Evolutionary conservation across 1,140 invertebrate genomes (phyloP), one percentile per base, ranked within the genome.

Genomic region (Mycetomoellerius zeteki): DNA sequence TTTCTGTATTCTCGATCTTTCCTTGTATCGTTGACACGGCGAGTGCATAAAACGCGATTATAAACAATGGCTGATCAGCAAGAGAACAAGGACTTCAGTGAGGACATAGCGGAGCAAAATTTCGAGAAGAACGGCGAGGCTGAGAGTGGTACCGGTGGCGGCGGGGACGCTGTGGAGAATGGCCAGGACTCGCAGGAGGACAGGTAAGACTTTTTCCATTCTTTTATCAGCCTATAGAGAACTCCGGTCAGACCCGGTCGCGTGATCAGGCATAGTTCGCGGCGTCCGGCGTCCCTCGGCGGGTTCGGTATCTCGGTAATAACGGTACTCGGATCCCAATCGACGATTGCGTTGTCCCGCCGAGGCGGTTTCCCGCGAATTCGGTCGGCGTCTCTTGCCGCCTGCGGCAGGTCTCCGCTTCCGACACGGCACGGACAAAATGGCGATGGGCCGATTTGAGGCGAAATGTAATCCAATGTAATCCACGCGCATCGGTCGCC

Each of bases 51-150:
- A 56, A 43, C 47, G 19, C 78, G n/a, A 10, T 64, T 65, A n/a
- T 78, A 47, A 85, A 92, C 27, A 75, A 95, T 95, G 95, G 93
- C 94, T 43, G 95, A 95, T 88, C 94, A 95, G 91, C 80, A 84
- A 73, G 95, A 95, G 81, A 94, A 93, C 72, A 95, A 95, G 91
- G 95, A 95, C 85, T 95, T 95, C 93, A 95, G 94, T 92, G 95
- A 95, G 82, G 95, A 95, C 85, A 88, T 95, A 50, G 93, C 93
- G 56, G 95, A 95, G 77, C 94, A 95, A 86, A 95, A 91, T 73
- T 95, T 94, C 73, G 95, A 95, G 84, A 94, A 95, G 91, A 95
- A 95, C 90, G 95, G 94, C 30, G 94, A 95, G n/a, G 92, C 93
- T 37, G 94, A 94, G 64, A 94, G 94, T 86, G 94, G 30, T n/a